Evolutionary conservation across 2,797 vertebrate species (phyloP).

Genomic region (Epinephelus coioides): DNA sequence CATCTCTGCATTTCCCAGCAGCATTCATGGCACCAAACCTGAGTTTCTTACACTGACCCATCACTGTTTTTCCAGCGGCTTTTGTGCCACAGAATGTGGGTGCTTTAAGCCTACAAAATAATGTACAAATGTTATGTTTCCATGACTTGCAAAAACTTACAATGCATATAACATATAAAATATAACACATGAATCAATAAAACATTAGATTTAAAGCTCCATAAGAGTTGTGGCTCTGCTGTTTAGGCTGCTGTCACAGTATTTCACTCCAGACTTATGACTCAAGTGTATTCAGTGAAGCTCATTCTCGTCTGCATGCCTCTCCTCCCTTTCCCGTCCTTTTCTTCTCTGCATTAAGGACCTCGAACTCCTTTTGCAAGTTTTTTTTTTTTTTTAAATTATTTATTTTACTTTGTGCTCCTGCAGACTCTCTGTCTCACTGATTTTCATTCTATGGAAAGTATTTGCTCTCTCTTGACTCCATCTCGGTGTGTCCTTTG

Average conservation of each 20-base stretch:
- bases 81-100: too few species aligned
- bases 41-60: too few species aligned
- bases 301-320: not conserved
- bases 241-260: not conserved
- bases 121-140: too few species aligned
- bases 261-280: not conserved
- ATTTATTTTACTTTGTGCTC: slow-evolving; percentile 13
- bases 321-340: not conserved
- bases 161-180: not conserved
- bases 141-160: too few species aligned
- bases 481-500: slow-evolving; percentile 45
- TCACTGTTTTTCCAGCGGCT: too few species aligned
- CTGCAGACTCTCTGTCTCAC: slow-evolving; percentile 17
- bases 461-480: slow-evolving; percentile 39
- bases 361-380: not conserved
- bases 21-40: too few species aligned
- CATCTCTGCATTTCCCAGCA: too few species aligned
- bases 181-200: not conserved
- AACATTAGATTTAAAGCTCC: not conserved
- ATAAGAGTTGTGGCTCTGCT: not conserved
- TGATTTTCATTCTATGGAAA: slow-evolving; percentile 28
- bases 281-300: not conserved
- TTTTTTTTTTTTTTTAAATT: not conserved
- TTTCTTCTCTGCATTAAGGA: not conserved
- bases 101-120: too few species aligned